phyloP scores from a whole-genome alignment of 64 coral and sea anemone species.

The Montipora foliosa region DNA sequence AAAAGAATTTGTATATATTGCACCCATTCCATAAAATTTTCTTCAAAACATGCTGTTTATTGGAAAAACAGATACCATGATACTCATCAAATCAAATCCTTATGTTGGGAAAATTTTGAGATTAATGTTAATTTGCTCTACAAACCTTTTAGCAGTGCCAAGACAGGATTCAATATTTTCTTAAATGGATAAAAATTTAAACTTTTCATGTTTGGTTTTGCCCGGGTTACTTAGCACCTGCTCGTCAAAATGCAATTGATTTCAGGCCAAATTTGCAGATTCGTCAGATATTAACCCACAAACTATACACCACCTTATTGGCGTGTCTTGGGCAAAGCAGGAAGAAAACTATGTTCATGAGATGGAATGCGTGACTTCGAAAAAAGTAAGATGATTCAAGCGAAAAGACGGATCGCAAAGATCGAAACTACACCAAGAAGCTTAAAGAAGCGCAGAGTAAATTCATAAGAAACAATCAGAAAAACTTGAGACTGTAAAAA shows the following conservation, averaged over 20 bases:
- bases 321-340: neutral
- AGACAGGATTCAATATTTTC: neutral
- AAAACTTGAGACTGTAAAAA: neutral
- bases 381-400: neutral
- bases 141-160: neutral
- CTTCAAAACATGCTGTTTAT: too few species aligned
- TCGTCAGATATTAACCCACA: neutral
- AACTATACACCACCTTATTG: neutral
- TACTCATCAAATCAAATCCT: neutral
- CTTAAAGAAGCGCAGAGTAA: neutral
- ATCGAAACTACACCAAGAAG: neutral
- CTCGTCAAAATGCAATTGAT: neutral
- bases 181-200: neutral
- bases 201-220: neutral
- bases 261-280: neutral
- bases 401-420: neutral
- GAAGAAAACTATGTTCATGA: neutral
- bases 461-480: neutral
- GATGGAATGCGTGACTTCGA: neutral
- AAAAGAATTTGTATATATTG: too few species aligned
- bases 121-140: neutral
- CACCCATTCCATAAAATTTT: too few species aligned
- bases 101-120: neutral
- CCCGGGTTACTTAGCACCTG: neutral
- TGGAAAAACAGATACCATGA: neutral